Evolutionary conservation across 1,140 invertebrate genomes (phyloP), one percentile per base, ranked within the genome.

Genomic region (Stenopsyche tienmushanensis): DNA sequence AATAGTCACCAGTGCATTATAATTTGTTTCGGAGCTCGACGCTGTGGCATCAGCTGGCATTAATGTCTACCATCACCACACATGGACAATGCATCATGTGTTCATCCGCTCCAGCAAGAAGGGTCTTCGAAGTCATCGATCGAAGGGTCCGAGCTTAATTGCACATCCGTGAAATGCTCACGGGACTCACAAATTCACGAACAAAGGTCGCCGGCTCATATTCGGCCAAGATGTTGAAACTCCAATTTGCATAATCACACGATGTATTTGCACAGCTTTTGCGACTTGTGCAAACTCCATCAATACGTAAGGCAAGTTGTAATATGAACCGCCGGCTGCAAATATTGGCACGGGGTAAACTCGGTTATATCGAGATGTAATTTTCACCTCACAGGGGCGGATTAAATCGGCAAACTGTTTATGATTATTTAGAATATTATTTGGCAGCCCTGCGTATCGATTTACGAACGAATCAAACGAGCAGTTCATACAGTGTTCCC

Each of bases 1-100:
- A 54, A 54, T 34, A 54, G 52, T 54, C 52, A 15, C 15, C 52
- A 34, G 24, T 54, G 52, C 5, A 54, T 54, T 54, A 54, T 54
- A 54, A 54, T 54, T 54, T 25, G 52, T 54, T 54, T 25, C 23
- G 39, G 10, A n/a, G 13, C 25, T 9, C 25, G 29, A 29, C 49
- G 1, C 18, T 17, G 18, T 10, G 23, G 49, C 52, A 54, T 54
- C 52, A 54, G 29, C 24, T 54, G 52, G 52, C 26, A 10, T 34
- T 54, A 54, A 54, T 54, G 52, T 54, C 24, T 18, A n/a, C 17
- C 3, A n/a, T n/a, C n/a, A n/a, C n/a, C n/a, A n/a, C n/a, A n/a
- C n/a, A n/a, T 24, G 20, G 9, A 52, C 21, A 52, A 52, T 52
- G 49, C 49, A 24, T 52, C 21, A n/a, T 10, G 15, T 21, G 15